Base-by-base conservation (phyloP, 2,113 vertebrate genomes). In the Dipodomys ordii region DNA sequence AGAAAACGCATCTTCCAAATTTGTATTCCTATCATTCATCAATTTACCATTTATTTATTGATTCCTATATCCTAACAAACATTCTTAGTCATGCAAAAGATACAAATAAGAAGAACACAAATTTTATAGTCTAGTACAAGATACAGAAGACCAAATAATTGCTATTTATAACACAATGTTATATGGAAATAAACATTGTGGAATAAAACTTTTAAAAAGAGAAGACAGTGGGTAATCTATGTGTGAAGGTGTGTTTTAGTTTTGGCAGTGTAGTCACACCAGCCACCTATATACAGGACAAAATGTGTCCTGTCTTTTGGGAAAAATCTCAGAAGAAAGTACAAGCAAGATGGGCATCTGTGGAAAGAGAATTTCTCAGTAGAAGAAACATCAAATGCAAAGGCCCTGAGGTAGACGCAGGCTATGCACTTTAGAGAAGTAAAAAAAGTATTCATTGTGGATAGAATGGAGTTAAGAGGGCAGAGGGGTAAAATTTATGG, bases 301-400 rank as follows among this genome's bases (percentile, higher is more conserved):
- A 49, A 49, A 49, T 49, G 49, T 49, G 12, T 10, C 49, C 49
- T 39, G 7, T 57, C 12, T 71, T 72, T 71, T 64, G 30, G 25
- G 25, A 6, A 39, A 25, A 78, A 65, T 83, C 25, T 7, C 53
- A 25, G 10, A 69, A 25, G 20, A 57, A n/a, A 53, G 6, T 18
- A 0, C 9, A 72, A 53, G 64, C 25, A 83, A 88, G 77, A 87
- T 65, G 53, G 10, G 3, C 62, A 78, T 87, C 44, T 83, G 15
- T 78, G 11, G 25, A 79, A 78, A 88, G 16, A 92, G 20, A 95
- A 91, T 11, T 79, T 91, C 25, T 57, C 32, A 30, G 0, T 49
- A 92, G 49, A 13, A 83, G 39, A 7, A 94, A 78, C 10, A 67
- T 28, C 20, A 86, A 84, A 71, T 74, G 6, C 22, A 90, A 96